A percentile compares a stretch with the other conserved stretches of the same genome.
phyloP scores from a whole-genome alignment of 2,797 vertebrate species.

The Danio aesculapii region DNA sequence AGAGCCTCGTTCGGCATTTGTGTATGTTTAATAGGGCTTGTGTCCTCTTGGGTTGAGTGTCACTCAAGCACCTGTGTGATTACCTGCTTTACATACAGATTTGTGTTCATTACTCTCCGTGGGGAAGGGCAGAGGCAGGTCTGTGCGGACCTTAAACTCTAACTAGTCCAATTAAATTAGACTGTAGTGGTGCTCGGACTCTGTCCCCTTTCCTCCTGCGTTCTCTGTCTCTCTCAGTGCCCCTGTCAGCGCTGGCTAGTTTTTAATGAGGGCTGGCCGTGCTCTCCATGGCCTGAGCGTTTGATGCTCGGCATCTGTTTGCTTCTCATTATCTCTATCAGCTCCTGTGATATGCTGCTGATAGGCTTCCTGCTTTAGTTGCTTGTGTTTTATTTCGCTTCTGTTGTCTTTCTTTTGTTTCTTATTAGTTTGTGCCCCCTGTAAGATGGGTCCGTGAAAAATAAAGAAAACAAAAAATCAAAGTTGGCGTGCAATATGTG shows the following conservation, averaged over 20 bases:
- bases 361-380: constrained; percentile 32
- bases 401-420: constrained; percentile 28
- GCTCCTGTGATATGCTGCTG: constrained; percentile 53
- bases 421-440: neutral
- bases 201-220: constrained; percentile 44
- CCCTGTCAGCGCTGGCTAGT: constrained; percentile 45
- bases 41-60: constrained; percentile 41
- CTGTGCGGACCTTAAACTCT: constrained; percentile 42
- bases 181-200: constrained; percentile 42
- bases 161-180: constrained; percentile 46
- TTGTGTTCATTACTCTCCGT: constrained; percentile 28
- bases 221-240: constrained; percentile 9
- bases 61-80: constrained; percentile 44
- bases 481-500: neutral
- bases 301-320: constrained; percentile 58
- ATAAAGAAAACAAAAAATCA: neutral
- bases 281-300: constrained; percentile 57
- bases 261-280: constrained; percentile 42
- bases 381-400: constrained; percentile 1
- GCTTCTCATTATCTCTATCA: constrained; percentile 59
- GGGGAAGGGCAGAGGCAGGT: constrained; percentile 24
- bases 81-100: constrained; percentile 47
- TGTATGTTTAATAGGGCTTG: constrained; percentile 45
- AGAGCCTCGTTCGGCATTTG: constrained; percentile 36
- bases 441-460: neutral